phyloP scores from a whole-genome alignment of 2,888 invertebrate species.

The Cremastobaeus sp. region DNA sequence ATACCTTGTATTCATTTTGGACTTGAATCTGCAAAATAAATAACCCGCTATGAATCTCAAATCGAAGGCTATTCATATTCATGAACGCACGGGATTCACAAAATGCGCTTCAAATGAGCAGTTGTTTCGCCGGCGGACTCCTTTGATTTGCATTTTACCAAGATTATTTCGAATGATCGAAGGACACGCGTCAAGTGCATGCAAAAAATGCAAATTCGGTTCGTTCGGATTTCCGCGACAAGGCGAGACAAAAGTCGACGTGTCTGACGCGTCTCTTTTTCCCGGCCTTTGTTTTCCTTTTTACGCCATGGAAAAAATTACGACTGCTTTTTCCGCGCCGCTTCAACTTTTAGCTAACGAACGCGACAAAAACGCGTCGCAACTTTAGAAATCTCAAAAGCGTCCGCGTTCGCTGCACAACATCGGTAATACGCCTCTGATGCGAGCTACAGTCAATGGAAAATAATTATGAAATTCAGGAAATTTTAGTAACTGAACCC shows the following conservation, averaged over 20 bases:
- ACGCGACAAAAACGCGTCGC: constrained; percentile 12
- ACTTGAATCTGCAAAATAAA: constrained; percentile 31
- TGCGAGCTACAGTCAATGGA: constrained; percentile 6
- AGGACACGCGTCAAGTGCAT: constrained; percentile 15
- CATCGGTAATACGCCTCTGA: constrained; percentile 34
- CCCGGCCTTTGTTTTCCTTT: constrained; percentile 12
- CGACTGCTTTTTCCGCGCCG: constrained; percentile 23
- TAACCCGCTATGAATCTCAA: constrained; percentile 30
- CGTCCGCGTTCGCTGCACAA: constrained; percentile 7
- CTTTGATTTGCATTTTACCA: constrained; percentile 20
- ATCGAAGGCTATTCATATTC: constrained; percentile 25
- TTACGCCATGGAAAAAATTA: constrained; percentile 13
- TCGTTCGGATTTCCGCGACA: constrained; percentile 1
- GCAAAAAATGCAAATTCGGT: constrained; percentile 20
- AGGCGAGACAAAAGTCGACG: constrained; percentile 17
- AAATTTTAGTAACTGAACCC: too few species aligned
- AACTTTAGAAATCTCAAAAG: constrained; percentile 22
- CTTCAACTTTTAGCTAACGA: constrained; percentile 24
- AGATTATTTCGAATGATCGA: constrained; percentile 22
- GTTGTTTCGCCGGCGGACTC: constrained; percentile 18
- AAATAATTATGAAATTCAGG: too few species aligned
- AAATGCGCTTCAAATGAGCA: constrained; percentile 20
- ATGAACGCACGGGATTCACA: constrained; percentile 19
- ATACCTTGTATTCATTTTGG: constrained; percentile 37
- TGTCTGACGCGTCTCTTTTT: constrained; percentile 1